These are phyloP conservation scores for Bujurquina vittata DNA, from an alignment of 2,113 vertebrate genomes.

Conservation along the genomic window DNA sequence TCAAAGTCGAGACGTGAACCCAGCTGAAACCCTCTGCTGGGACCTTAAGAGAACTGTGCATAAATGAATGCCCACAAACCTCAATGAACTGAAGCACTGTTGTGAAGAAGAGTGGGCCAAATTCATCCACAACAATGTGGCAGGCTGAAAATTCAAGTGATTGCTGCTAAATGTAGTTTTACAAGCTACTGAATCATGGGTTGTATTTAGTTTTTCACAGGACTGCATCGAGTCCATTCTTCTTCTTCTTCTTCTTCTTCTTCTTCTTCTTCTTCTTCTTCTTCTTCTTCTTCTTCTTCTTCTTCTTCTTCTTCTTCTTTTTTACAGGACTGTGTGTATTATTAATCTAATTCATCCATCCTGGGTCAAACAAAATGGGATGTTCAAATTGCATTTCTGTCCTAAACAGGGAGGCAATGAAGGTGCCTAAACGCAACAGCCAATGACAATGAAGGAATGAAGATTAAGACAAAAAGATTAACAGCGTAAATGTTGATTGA, in stretches of 20 bases:
- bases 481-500: not conserved
- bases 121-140: not conserved
- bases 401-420: not conserved
- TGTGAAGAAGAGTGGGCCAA: not conserved
- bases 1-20: not conserved
- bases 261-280: too few relatives aligned
- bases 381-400: not conserved
- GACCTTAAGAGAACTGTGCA: not conserved
- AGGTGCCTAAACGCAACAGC: not conserved
- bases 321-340: not conserved
- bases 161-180: not conserved
- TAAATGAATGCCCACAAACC: too few relatives aligned
- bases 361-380: not conserved
- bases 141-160: not conserved
- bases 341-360: not conserved
- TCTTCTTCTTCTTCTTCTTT: too few relatives aligned
- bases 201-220: not conserved
- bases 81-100: not conserved
- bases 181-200: not conserved
- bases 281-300: too few relatives aligned
- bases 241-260: too few relatives aligned
- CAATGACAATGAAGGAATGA: not conserved
- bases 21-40: not conserved
- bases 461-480: not conserved
- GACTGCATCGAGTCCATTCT: not conserved